phyloP scores from a whole-genome alignment of 2,113 vertebrate species.

The Hemiprocne comata region DNA sequence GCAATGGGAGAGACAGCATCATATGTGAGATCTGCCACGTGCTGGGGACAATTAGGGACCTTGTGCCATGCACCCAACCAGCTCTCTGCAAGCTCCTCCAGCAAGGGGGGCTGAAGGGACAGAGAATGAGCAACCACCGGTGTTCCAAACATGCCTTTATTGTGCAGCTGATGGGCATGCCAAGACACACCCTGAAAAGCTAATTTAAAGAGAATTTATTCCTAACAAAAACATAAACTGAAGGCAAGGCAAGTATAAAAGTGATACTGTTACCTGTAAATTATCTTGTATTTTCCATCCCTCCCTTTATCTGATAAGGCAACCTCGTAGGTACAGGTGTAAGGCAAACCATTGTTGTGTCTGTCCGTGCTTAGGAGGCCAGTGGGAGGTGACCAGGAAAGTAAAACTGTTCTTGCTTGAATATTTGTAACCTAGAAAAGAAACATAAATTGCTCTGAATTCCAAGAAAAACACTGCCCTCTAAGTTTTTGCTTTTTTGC shows the following conservation, averaged over 20 bases:
- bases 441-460: neutral
- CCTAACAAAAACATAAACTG: neutral
- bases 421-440: slow-evolving; percentile 87
- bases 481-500: neutral
- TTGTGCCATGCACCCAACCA: neutral
- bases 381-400: slow-evolving; percentile 89
- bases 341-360: slow-evolving; percentile 86
- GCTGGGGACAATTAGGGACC: neutral
- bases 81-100: neutral
- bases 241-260: neutral
- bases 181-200: neutral
- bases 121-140: neutral
- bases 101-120: neutral
- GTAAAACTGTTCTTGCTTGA: slow-evolving; percentile 86
- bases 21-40: accelerated
- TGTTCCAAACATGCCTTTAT: neutral
- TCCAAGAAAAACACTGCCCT: neutral
- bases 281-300: slow-evolving; percentile 91
- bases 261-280: slow-evolving; percentile 87
- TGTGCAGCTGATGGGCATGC: neutral
- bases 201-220: neutral
- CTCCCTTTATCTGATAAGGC: slow-evolving; percentile 95
- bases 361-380: slow-evolving; percentile 84
- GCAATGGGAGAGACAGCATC: accelerated
- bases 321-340: slow-evolving; percentile 92